Evolutionary conservation across 2,113 vertebrate species (phyloP).

Genomic region (Perognathus longimembris): DNA sequence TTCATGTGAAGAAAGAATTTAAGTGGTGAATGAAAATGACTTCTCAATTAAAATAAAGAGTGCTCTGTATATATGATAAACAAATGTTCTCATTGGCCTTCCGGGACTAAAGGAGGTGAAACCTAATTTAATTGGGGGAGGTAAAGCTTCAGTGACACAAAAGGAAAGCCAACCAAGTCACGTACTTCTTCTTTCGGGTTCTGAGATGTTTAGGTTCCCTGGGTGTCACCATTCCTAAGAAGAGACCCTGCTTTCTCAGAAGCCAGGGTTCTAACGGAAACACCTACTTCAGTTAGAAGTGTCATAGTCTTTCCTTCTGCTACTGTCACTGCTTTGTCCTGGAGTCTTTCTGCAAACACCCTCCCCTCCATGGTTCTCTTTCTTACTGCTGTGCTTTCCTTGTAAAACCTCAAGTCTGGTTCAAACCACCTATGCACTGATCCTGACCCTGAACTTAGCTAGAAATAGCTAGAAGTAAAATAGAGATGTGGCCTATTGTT

Average conservation of each 20-base stretch:
- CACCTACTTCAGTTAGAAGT: background rate
- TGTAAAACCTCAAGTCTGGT: background rate
- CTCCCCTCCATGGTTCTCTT: background rate
- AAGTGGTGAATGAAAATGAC: slow-evolving; percentile 34
- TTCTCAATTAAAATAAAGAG: slow-evolving; percentile 60
- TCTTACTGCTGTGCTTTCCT: background rate
- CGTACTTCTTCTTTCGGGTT: background rate
- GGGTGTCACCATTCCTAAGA: background rate
- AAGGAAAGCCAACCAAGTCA: background rate
- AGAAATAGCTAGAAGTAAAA: background rate
- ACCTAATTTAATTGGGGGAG: slow-evolving; percentile 46
- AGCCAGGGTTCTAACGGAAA: background rate
- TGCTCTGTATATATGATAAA: slow-evolving; percentile 1
- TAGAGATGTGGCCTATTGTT: too few relatives aligned
- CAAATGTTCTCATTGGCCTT: slow-evolving; percentile 66
- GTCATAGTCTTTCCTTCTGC: background rate
- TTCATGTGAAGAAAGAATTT: slow-evolving; percentile 29
- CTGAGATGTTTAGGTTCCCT: background rate
- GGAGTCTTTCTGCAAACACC: background rate
- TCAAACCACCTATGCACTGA: background rate
- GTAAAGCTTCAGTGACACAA: slow-evolving; percentile 14
- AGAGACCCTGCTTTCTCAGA: background rate
- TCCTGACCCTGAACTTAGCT: background rate
- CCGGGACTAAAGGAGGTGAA: slow-evolving; percentile 55
- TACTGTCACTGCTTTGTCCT: background rate